Base-by-base conservation (phyloP, 2,888 invertebrate genomes). In the Pseudolycoriella hygida region DNA sequence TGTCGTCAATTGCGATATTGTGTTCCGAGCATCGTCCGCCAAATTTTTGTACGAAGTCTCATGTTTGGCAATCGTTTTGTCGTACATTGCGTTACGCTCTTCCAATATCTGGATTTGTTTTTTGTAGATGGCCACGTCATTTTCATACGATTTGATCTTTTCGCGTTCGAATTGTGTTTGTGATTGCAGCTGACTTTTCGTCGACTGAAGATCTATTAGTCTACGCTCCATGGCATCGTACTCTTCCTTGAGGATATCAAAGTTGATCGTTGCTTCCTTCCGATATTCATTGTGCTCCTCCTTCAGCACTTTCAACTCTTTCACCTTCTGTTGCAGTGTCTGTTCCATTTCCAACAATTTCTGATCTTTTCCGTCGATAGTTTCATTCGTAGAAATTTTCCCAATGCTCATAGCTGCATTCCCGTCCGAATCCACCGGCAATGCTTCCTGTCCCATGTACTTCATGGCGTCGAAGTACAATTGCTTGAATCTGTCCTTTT, bases 401-500 rank as follows among this genome's bases (percentile, higher is more conserved):
- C 55, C 53, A 15, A 56, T 54, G 61, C 70, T 25, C 25, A 25
- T 6, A 4, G 25, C 5, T 25, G 25, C 25, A 25, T 25, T 25
- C 25, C 4, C 25, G 4, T 4, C 25, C 25, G 4, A 4, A 4
- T 25, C 25, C 25, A 6, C 25, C 25, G 25, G 4, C 25, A 25
- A 25, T 25, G 25, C 8, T 25, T 47, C 60, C 56, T 43, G 57
- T 51, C 46, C 68, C 68, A 18, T 58, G 52, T 53, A 47, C 67
- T 66, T 42, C 58, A 53, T n/a, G 57, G 54, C 42, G 64, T 61
- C 44, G 17, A 18, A 44, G 30, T 44, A 44, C 30, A 44, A 68
- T 53, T 79, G 80, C 59, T 85, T 83, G 61, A 89, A 93, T 74
- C 85, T 83, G 57, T 94, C 92, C 44, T 88, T 72, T 64, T 94